Percentiles rank a stretch among this genome's conserved stretches.
Evolutionary conservation across 2,797 vertebrate species (phyloP).

Genomic region (Microctenopoma stevenorrisi): DNA sequence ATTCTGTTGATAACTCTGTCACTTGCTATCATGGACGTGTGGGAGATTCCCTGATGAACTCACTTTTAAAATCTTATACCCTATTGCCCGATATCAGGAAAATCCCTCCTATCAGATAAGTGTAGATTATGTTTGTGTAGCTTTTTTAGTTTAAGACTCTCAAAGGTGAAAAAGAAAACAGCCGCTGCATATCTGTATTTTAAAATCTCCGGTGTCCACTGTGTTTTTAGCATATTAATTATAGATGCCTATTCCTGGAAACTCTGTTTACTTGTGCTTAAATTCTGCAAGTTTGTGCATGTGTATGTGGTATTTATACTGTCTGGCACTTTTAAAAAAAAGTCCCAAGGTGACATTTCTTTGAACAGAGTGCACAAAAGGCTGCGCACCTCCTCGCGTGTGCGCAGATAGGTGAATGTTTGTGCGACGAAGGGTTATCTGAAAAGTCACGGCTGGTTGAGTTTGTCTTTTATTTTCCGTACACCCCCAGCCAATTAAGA

Average conservation of each 20-base stretch:
- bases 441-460: constrained; percentile 78
- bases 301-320: constrained; percentile 56
- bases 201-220: constrained; percentile 59
- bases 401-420: constrained; percentile 22
- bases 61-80: not conserved
- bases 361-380: constrained; percentile 61
- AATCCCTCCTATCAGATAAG: constrained; percentile 20
- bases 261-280: constrained; percentile 19
- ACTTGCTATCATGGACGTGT: constrained; percentile 27
- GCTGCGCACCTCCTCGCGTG: constrained; percentile 24
- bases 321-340: constrained; percentile 63
- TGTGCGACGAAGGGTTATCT: constrained; percentile 60
- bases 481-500: constrained; percentile 79
- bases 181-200: constrained; percentile 68
- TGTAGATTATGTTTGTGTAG: constrained; percentile 41
- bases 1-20: constrained; percentile 39
- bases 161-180: constrained; percentile 57
- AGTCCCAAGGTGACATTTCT: constrained; percentile 79
- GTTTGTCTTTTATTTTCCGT: constrained; percentile 73
- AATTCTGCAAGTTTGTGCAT: not conserved
- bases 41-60: constrained; percentile 20
- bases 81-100: constrained; percentile 8
- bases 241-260: constrained; percentile 56
- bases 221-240: constrained; percentile 60
- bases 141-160: constrained; percentile 45